Evolutionary conservation across 2,888 invertebrate species (phyloP), one percentile per base, ranked within the genome.

Genomic region (Idaea dimidiata): DNA sequence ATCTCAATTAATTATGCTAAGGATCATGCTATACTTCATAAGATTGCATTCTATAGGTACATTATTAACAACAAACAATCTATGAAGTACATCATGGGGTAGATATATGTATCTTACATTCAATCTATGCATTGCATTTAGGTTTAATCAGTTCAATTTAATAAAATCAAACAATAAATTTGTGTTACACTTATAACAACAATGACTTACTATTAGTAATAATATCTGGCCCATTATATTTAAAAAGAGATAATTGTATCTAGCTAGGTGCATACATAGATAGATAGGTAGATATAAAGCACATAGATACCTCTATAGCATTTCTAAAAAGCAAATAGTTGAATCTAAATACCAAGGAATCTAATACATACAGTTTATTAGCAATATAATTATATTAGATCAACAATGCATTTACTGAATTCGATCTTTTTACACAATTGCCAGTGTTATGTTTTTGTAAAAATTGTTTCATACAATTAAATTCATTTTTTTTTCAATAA

Each of bases 91-190:
- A 76, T 70, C 81, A 86, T 81, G 79, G 70, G 80, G 85, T 83
- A 91, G 91, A 91, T 91, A 90, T 77, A 90, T 88, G 81, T 91
- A 91, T 91, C 90, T 91, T 91, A 91, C 91, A 74, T 83, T 88
- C 87, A 89, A 87, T 87, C 76, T 86, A 91, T 91, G 91, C 91
- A 91, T 91, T 90, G 91, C 91, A 91, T 91, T 88, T 84, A 85
- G 82, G 81, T 82, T 89, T 77, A 79, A 83, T 83, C 82, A 89
- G 90, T 91, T 91, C 91, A 91, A 91, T 91, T 91, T 85, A 86
- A 86, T 88, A 88, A 88, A 92, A 91, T 91, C 90, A 91, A 91
- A 91, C 91, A 86, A 89, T 81, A 86, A 77, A 81, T 83, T 82
- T 84, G 78, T 78, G 75, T 84, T 83, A 83, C 72, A 84, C 79